Evolutionary conservation across 2,797 vertebrate species (phyloP), one percentile per base, ranked within the genome.

Genomic region (Chelon auratus): DNA sequence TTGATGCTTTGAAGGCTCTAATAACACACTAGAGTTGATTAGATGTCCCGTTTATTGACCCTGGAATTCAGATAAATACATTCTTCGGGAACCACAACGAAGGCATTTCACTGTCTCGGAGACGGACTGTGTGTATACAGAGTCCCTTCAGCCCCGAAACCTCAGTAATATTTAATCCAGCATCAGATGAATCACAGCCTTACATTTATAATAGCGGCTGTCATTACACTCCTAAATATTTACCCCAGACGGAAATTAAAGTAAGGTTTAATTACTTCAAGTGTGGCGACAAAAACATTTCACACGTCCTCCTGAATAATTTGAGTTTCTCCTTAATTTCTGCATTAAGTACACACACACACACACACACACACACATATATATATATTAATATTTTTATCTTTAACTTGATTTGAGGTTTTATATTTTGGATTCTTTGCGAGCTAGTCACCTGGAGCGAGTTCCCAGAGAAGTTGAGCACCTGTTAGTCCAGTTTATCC

Each of bases 1-100:
- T 84, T 84, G 81, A 82, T 22, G 60, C 84, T 86, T 83, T 86
- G 80, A 85, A 89, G 84, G 78, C 75, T 15, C 68, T 86, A 87
- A 90, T 83, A 77, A 88, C 82, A 83, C 68, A 61, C 50, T 68
- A 14, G 68, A 61, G 70, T 76, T 75, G 83, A 88, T 88, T 74
- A 75, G 53, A 68, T 17, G 61, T 60, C 62, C 70, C 18, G 75
- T 80, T 67, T 80, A 78, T 84, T 78, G 86, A 80, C 71, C 59
- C 22, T 63, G 73, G 80, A 80, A 66, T 84, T 60, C 33, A 65
- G 81, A 90, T 82, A 75, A 87, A 85, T 72, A 68, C 84, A 75
- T 91, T 89, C 83, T 76, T 69, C 17, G 20, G n/a, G 52, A 42
- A 74, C 86, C 86, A n/a, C 83, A 77, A 67, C 45, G 79, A 72